Evolutionary conservation across 2,797 vertebrate species (phyloP), one percentile per base, ranked within the genome.

Genomic region (Poeciliopsis infans): DNA sequence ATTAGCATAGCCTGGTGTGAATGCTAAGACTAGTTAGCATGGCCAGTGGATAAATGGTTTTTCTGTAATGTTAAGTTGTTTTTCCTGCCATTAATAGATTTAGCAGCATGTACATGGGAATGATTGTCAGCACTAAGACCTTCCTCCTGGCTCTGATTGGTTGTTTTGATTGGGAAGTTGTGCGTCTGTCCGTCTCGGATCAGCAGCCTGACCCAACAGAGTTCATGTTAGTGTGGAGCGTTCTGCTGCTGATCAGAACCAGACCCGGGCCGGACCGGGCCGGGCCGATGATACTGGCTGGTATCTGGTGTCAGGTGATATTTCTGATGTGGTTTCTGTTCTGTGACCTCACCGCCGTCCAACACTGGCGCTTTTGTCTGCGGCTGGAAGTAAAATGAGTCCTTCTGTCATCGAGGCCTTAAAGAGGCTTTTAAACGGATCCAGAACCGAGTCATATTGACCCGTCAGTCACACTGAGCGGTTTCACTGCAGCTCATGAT

Each of bases 321-420:
- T 64, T 72, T 78, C 15, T 72, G 43, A 78, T 36, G 53, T 49
- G 77, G 43, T 47, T 46, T 46, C n/a, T 20, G 66, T 57, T 79
- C 77, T 64, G 4, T 53, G 76, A 79, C 39, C 33, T 83, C 77
- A 71, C 46, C 11, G 61, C 64, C 8, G n/a, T n/a, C 13, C 39
- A 53, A 80, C 78, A 74, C 75, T 23, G 64, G 61, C 11, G 36
- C 78, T 81, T 68, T 75, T 81, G 83, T 80, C 46, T 66, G 7
- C 57, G 20, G 33, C 61, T 33, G 70, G 23, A 41, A 43, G 41
- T 74, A 18, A 78, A 81, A 72, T 5, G 31, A 81, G 72, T 68
- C 64, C 1, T 15, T 78, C 83, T 66, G 78, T 80, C 79, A 73
- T 36, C 73, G 49, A 31, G 64, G 61, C 75, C 82, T 79, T 76